phyloP scores from a whole-genome alignment of 2,113 vertebrate species.

The Puffinus mauretanicus region DNA sequence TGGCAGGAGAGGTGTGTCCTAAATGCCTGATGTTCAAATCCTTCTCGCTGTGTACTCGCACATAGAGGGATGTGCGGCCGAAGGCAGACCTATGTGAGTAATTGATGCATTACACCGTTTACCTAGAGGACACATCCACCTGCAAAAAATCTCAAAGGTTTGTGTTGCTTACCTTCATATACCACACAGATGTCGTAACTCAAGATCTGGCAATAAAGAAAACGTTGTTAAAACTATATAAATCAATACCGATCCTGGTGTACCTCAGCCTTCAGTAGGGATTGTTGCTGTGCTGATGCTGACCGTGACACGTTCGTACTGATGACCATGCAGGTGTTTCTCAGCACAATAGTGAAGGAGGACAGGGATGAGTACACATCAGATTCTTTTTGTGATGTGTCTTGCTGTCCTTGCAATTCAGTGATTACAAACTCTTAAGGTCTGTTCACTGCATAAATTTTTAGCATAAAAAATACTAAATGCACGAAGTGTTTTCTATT shows the following conservation, averaged over 20 bases:
- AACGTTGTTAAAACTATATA: neutral
- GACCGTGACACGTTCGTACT: neutral
- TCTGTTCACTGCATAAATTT: neutral
- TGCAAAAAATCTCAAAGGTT: neutral
- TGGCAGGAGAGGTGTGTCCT: neutral
- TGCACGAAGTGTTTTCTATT: neutral
- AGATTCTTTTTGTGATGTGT: neutral
- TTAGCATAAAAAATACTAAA: neutral
- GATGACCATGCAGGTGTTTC: neutral
- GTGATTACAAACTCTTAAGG: neutral
- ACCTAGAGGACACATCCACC: neutral
- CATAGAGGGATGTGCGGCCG: fast-evolving
- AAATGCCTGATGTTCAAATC: neutral
- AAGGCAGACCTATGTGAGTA: neutral
- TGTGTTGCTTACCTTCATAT: neutral
- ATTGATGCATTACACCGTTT: neutral
- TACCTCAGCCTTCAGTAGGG: neutral
- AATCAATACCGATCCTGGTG: neutral
- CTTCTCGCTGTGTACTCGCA: neutral
- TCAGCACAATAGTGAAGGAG: neutral
- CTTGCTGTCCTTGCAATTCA: neutral
- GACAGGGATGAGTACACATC: neutral
- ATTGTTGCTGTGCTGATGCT: neutral
- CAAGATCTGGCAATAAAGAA: neutral
- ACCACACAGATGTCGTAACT: neutral